Conservation (phyloP, 23 tunicate genomes). For the Halocynthia roretzi region DNA sequence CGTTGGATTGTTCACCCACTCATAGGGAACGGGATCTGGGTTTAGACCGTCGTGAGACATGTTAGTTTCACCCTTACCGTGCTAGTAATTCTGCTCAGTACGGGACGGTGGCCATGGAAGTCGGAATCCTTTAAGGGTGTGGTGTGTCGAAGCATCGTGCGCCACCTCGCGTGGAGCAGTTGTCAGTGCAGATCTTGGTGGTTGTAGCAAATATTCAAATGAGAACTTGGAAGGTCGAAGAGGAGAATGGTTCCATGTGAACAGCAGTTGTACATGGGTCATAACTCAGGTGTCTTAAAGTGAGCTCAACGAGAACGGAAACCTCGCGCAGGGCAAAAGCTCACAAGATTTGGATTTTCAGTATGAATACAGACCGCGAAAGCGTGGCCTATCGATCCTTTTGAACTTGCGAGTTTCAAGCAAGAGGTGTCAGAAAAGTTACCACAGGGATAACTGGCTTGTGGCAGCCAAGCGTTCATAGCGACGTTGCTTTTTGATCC, state of each 20-base stretch:
- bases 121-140: slow-evolving; percentile 77
- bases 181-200: slow-evolving; percentile 59
- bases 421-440: slow-evolving; percentile 53
- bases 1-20: no score
- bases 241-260: slow-evolving; percentile 66
- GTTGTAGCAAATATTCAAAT: slow-evolving; percentile 58
- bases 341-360: slow-evolving; percentile 6
- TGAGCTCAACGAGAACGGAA: slow-evolving; percentile 28
- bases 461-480: slow-evolving; percentile 49
- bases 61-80: no score
- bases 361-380: slow-evolving; percentile 10
- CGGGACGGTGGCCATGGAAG: slow-evolving; percentile 86
- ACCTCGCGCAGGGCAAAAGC: slow-evolving; percentile 35
- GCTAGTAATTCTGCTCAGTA: no score
- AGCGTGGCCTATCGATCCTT: slow-evolving; percentile 44
- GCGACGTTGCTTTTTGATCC: slow-evolving; percentile 55
- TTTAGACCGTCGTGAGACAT: slow-evolving; percentile 33
- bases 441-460: slow-evolving; percentile 46
- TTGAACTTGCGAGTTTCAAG: slow-evolving; percentile 36
- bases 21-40: slow-evolving; percentile 34
- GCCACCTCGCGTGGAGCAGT: slow-evolving; percentile 40
- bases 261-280: slow-evolving; percentile 70
- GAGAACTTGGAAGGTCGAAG: slow-evolving; percentile 61
- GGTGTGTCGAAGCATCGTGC: slow-evolving; percentile 23
- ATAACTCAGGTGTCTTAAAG: slow-evolving; percentile 24